Evolutionary conservation across 2,113 vertebrate genomes (phyloP).

Genomic region (Aphelocoma coerulescens): DNA sequence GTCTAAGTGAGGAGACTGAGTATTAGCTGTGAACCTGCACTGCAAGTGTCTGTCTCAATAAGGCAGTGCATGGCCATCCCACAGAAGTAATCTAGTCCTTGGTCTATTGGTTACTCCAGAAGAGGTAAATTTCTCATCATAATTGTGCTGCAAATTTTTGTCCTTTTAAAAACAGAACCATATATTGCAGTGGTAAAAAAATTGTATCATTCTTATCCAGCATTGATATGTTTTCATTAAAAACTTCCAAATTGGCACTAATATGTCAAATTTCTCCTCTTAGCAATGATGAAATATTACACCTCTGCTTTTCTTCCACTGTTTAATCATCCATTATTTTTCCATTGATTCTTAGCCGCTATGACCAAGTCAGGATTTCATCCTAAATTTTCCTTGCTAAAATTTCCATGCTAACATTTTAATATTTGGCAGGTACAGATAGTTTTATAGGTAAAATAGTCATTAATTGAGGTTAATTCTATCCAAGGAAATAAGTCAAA

Average conservation of each 20-base stretch:
- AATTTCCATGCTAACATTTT: not conserved
- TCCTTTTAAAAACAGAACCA: not conserved
- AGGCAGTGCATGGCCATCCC: not conserved
- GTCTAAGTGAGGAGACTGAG: not conserved
- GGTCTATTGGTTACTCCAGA: not conserved
- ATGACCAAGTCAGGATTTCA: not conserved
- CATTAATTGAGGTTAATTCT: not conserved
- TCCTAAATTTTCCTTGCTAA: not conserved
- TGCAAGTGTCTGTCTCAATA: not conserved
- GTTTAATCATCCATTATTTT: not conserved
- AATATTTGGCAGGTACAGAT: not conserved
- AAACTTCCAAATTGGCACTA: not conserved
- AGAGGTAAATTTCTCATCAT: not conserved
- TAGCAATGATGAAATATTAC: not conserved
- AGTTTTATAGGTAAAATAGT: not conserved
- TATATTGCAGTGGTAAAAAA: not conserved
- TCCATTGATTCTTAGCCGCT: not conserved
- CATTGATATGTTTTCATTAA: not conserved
- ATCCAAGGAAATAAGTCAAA: not conserved
- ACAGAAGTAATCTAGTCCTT: not conserved
- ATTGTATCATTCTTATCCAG: not conserved
- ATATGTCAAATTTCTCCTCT: not conserved
- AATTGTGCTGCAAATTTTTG: not conserved
- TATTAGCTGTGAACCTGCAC: slow-evolving; percentile 2
- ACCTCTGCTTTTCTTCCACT: not conserved